Base-by-base conservation (phyloP, 2,888 invertebrate species). In the Colostygia pectinataria region DNA sequence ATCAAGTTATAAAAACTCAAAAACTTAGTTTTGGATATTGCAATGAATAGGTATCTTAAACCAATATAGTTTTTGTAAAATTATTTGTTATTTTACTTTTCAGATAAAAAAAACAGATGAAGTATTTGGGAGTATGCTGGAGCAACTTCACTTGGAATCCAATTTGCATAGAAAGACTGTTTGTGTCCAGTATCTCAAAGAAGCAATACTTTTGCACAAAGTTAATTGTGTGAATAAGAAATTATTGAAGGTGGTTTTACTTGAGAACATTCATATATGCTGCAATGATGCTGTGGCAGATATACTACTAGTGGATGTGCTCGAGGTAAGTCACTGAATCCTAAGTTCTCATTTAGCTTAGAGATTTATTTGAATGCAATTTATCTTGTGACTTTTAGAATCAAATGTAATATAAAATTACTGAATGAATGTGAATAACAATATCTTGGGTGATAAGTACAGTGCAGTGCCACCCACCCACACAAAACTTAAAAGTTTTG, bases 131-230 rank as follows among this genome's bases (percentile, higher is more conserved):
- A 61, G 55, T 20, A 57, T 74, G 5, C 52, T 88, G 15, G 80
- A 86, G 8, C 77, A 87, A 62, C 57, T 85, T 14, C 62, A 65
- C 8, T 58, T 66, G 15, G 89, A 89, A 64, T 68, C 81, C 0
- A 88, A 87, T 59, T 63, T 89, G 44, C 66, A 81, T 44, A 74
- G 82, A 47, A 90, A 88, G 60, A 74, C 70, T 24, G 59, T 60
- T 33, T 74, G 73, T 49, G 74, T 87, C 8, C 59, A 59, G n/a
- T 83, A 80, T 47, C 53, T 71, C 0, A 80, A 65, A 25, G 65
- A 68, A 25, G 48, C 87, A 23, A 76, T 88, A 44, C 57, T 70
- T 25, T 65, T 79, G 32, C 74, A 80, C 58, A 74, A 80, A 51
- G 63, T 79, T 1, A 71, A 86, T 25, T 85, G 84, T 69, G 70